Conservation (phyloP, 2,888 invertebrate genomes). For the Spodoptera exigua region DNA sequence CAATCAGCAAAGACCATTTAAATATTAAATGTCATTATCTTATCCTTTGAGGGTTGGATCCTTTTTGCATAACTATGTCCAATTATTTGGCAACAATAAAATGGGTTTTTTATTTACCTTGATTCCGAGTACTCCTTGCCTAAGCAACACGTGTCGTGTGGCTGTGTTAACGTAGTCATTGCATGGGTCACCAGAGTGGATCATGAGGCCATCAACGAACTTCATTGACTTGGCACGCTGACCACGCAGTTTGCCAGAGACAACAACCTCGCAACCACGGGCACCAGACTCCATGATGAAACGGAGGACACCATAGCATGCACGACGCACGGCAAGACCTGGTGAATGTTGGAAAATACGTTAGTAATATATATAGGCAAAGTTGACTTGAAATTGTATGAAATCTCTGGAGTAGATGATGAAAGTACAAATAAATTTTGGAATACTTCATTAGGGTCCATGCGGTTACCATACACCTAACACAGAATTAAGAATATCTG, state of each 20-base stretch:
- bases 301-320: conserved; percentile 99
- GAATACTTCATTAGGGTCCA: no score
- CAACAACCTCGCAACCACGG: conserved; percentile 99
- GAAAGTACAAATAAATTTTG: no score
- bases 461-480: no score
- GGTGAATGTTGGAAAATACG: background rate
- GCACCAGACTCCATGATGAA: conserved; percentile 99
- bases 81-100: no score
- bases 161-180: conserved; percentile 99
- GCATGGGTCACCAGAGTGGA: conserved; percentile 99
- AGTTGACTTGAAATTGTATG: no score
- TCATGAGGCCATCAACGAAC: conserved; percentile 99
- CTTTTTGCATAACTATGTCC: no score
- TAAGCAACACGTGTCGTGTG: conserved; percentile 98
- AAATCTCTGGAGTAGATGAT: no score
- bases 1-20: no score
- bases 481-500: no score
- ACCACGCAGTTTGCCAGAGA: conserved; percentile 99
- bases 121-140: conserved; percentile 95
- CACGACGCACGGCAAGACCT: conserved; percentile 94
- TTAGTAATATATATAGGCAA: no score
- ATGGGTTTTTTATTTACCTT: conserved; percentile 89
- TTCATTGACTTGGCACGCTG: conserved; percentile 99
- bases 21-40: no score
- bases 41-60: no score